Percentiles rank a stretch among this genome's conserved stretches.
These are phyloP conservation scores for Hirtodrosophila cameraria DNA, from an alignment of 2,888 invertebrate genomes.

Conservation along the genomic window DNA sequence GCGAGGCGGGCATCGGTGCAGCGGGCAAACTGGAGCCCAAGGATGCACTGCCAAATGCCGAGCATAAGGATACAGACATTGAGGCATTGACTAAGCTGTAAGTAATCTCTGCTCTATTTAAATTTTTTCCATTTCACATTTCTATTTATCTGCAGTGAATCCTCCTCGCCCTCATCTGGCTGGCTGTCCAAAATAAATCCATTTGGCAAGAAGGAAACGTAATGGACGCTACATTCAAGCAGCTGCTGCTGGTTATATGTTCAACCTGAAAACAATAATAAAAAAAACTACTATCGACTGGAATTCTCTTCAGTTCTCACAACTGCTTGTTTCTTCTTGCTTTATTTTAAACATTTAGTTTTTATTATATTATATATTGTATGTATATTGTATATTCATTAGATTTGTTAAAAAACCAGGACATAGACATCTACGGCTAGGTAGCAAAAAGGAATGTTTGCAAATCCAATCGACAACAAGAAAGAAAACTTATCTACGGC, in stretches of 20 bases:
- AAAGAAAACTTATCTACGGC: no score
- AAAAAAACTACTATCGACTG: slow-evolving; percentile 14
- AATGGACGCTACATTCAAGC: slow-evolving; percentile 13
- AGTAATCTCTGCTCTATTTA: slow-evolving; percentile 44
- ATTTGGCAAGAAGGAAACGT: slow-evolving; percentile 87
- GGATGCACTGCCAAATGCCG: slow-evolving; percentile 58
- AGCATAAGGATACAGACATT: slow-evolving; percentile 73
- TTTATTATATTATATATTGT: slow-evolving; percentile 59
- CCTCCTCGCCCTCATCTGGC: slow-evolving; percentile 83
- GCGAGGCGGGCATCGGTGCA: slow-evolving; percentile 86
- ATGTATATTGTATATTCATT: slow-evolving; percentile 38
- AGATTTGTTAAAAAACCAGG: slow-evolving; percentile 36
- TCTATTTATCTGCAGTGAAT: slow-evolving; percentile 79
- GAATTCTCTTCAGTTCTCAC: slow-evolving; percentile 11
- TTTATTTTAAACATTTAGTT: slow-evolving; percentile 21
- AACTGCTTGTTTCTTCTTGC: background rate
- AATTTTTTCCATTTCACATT: background rate
- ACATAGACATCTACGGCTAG: slow-evolving; percentile 34
- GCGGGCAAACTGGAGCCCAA: slow-evolving; percentile 57
- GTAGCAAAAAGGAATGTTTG: slow-evolving; percentile 68
- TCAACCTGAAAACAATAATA: slow-evolving; percentile 19
- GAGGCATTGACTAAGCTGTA: slow-evolving; percentile 80
- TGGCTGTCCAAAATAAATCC: slow-evolving; percentile 92
- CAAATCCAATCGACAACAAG: slow-evolving; percentile 54
- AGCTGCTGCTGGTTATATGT: slow-evolving; percentile 29